Evolutionary conservation across 2,113 vertebrate genomes (phyloP).

Genomic region (Antechinus stuartii): DNA sequence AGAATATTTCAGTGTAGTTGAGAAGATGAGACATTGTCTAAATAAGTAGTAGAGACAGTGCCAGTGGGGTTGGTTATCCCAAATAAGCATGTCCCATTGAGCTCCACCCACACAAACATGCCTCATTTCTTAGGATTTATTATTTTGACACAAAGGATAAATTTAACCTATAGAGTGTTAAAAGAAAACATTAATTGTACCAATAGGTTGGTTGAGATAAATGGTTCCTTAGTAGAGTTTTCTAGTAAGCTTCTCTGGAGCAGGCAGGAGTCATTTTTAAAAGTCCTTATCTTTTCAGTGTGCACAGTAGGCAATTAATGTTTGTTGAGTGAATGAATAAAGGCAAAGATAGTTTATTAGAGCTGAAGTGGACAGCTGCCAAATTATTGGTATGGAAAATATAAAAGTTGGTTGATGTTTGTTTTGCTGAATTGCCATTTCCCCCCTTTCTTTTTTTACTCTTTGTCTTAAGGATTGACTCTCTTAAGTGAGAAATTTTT

Average conservation of each 20-base stretch:
- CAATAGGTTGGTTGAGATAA: background rate
- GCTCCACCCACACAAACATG: background rate
- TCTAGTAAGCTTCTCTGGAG: background rate
- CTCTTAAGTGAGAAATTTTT: background rate
- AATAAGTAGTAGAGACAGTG: background rate
- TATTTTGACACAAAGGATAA: background rate
- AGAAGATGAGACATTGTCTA: background rate
- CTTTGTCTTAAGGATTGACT: background rate
- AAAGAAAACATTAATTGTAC: background rate
- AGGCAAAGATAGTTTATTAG: background rate
- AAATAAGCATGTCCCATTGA: background rate
- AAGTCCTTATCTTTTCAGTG: background rate
- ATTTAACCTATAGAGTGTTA: background rate
- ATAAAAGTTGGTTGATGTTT: background rate
- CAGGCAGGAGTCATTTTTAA: background rate
- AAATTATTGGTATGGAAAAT: background rate
- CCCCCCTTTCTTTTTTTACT: background rate
- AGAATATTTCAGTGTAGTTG: background rate
- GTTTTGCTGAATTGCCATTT: background rate
- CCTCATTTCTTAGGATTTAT: background rate
- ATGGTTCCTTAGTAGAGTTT: background rate
- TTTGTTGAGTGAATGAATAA: background rate
- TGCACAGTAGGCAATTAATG: background rate
- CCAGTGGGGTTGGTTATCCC: background rate
- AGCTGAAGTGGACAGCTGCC: background rate